phyloP scores from a whole-genome alignment of 2,888 invertebrate species.

The Drosophila rellima region DNA sequence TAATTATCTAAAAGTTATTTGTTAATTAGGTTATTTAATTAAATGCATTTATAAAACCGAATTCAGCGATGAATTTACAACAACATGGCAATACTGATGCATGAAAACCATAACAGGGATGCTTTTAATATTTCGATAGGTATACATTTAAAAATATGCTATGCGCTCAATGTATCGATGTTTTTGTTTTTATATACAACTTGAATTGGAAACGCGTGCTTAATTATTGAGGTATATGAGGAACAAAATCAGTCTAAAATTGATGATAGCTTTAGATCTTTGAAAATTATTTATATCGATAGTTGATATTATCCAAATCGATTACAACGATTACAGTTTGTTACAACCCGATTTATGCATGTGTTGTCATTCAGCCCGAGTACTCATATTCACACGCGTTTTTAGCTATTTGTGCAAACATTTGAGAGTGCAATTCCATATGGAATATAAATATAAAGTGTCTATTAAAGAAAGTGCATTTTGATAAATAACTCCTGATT shows the following conservation, averaged over 20 bases:
- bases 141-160: not conserved
- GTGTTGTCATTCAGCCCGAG: constrained; percentile 58
- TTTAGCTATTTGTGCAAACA: constrained; percentile 55
- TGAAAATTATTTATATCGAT: not conserved
- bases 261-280: not conserved
- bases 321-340: not conserved
- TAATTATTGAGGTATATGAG: too few species aligned
- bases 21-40: not conserved
- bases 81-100: constrained; percentile 8
- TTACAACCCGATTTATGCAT: constrained; percentile 38
- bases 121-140: constrained; percentile 3
- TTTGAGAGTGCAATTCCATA: constrained; percentile 21
- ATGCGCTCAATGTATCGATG: not conserved
- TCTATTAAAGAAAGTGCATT: not conserved
- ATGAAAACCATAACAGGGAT: not conserved
- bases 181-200: not conserved
- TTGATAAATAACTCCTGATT: constrained; percentile 8
- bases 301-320: constrained; percentile 4
- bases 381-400: constrained; percentile 43
- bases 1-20: not conserved
- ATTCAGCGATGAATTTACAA: not conserved
- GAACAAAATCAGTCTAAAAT: not conserved
- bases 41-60: not conserved
- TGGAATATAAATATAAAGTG: constrained; percentile 10
- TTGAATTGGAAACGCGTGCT: not conserved